These are phyloP conservation scores for Manis crassicaudata DNA, from an alignment of 2,797 vertebrate genomes.

Conservation along the genomic window DNA sequence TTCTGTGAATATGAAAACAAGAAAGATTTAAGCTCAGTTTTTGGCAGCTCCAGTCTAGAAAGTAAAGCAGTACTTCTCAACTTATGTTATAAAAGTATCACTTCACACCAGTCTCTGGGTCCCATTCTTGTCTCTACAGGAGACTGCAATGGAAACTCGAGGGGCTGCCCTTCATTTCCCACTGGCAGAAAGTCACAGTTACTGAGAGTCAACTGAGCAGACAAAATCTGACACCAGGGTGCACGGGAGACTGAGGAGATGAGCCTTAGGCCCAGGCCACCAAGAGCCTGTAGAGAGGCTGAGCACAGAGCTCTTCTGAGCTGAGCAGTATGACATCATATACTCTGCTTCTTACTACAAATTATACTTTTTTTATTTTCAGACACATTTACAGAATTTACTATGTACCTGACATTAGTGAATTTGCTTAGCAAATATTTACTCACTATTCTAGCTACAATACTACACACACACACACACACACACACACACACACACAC, in stretches of 20 bases:
- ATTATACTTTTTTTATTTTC: constrained; percentile 37
- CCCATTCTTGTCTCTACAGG: background rate
- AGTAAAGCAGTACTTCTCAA: background rate
- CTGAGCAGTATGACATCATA: background rate
- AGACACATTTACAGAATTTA: background rate
- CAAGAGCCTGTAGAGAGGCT: background rate
- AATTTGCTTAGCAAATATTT: constrained; percentile 5
- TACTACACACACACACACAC: background rate
- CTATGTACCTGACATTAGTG: background rate
- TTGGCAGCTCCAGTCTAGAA: background rate
- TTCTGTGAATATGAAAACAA: background rate
- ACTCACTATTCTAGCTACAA: background rate
- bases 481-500: background rate
- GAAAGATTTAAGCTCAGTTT: background rate
- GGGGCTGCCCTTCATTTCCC: background rate
- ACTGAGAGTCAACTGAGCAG: background rate
- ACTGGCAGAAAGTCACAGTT: constrained; percentile 17
- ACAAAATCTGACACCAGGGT: background rate
- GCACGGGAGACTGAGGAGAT: background rate
- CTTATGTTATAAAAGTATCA: constrained; percentile 21
- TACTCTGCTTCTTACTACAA: background rate
- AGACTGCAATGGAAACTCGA: background rate
- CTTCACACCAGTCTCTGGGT: background rate
- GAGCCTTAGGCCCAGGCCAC: background rate
- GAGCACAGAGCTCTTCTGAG: background rate